These are phyloP conservation scores for Shargacucullia verbasci DNA, from an alignment of 2,888 invertebrate genomes.

Conservation along the genomic window DNA sequence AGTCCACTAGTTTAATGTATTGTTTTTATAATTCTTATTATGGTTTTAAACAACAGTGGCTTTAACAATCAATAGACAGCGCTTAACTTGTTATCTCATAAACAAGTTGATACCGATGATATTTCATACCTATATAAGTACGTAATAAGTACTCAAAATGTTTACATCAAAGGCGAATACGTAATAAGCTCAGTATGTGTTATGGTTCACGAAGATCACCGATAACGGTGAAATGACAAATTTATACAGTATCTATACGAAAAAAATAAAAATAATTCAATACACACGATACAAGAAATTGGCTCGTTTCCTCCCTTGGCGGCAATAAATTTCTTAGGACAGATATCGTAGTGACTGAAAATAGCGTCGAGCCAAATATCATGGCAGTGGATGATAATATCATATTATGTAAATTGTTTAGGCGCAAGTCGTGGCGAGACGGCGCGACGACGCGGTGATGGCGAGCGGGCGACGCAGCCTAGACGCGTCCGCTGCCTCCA, in stretches of 20 bases:
- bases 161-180: constrained; percentile 25
- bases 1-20: too few relatives aligned
- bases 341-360: constrained; percentile 66
- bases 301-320: constrained; percentile 65
- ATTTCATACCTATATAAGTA: too few relatives aligned
- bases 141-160: constrained; percentile 15
- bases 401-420: constrained; percentile 82
- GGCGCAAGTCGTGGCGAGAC: constrained; percentile 45
- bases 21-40: too few relatives aligned
- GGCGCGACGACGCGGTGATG: background rate
- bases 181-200: constrained; percentile 37
- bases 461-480: background rate
- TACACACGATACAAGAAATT: constrained; percentile 69
- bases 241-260: constrained; percentile 50
- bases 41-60: too few relatives aligned
- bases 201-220: constrained; percentile 42
- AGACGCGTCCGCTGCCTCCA: constrained; percentile 21
- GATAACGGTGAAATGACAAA: constrained; percentile 54
- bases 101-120: too few relatives aligned
- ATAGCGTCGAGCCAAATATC: constrained; percentile 70
- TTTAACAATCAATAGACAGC: too few relatives aligned
- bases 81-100: too few relatives aligned
- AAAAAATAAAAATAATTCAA: constrained; percentile 68
- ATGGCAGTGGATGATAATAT: constrained; percentile 73
- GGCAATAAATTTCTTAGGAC: constrained; percentile 70